A percentile compares a stretch with the other conserved stretches of the same genome.
phyloP scores from a whole-genome alignment of 2,797 vertebrate species.

The Tinamus major region DNA sequence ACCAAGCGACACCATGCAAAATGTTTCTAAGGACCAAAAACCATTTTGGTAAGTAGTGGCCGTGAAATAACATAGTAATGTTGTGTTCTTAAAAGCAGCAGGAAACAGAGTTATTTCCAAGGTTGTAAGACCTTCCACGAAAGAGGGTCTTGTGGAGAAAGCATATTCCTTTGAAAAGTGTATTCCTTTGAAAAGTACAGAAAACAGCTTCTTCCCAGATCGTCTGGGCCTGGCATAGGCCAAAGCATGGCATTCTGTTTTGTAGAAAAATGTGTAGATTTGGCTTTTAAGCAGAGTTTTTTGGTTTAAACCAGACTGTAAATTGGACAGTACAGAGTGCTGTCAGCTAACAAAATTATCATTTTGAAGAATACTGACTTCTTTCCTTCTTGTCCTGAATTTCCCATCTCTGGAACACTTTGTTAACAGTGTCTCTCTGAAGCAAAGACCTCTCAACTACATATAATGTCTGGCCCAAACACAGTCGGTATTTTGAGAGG shows the following conservation, averaged over 20 bases:
- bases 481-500: not conserved
- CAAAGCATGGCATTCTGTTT: not conserved
- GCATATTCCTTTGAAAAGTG: not conserved
- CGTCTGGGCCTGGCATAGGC: not conserved
- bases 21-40: not conserved
- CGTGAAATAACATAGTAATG: not conserved
- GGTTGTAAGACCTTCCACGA: not conserved
- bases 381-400: accelerated
- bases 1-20: not conserved
- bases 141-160: not conserved
- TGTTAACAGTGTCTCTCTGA: not conserved
- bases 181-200: not conserved
- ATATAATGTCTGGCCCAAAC: too few relatives aligned
- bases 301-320: not conserved
- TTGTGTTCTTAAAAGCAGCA: not conserved
- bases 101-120: not conserved
- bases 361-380: not conserved
- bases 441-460: not conserved
- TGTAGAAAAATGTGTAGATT: not conserved
- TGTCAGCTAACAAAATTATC: accelerated
- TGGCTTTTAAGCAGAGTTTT: not conserved
- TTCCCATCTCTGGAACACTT: not conserved
- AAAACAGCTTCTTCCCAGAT: not conserved
- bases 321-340: too few relatives aligned
- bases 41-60: not conserved